Evolutionary conservation across 1,140 invertebrate genomes (phyloP).

Genomic region (Drosophila jambulina): DNA sequence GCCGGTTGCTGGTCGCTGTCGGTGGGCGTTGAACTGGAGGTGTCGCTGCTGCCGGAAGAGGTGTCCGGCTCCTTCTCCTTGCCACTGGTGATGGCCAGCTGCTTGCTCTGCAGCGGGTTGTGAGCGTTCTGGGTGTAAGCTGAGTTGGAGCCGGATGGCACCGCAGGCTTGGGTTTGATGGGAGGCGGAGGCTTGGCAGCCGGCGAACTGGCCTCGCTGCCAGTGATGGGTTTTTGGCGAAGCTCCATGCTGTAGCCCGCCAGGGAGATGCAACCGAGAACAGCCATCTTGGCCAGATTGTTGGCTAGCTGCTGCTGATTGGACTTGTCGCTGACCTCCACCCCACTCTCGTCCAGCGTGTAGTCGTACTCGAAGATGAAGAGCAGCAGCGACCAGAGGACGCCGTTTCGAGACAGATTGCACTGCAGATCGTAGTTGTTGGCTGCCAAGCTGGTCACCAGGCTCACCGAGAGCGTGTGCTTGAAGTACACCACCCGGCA

Average conservation of each 20-base stretch:
- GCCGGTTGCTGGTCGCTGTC: conserved; percentile 57
- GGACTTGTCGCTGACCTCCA: conserved; percentile 92
- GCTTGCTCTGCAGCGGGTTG: conserved; percentile 81
- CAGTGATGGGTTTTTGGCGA: conserved; percentile 59
- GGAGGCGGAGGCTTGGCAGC: conserved; percentile 51
- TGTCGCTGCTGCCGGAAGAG: conserved; percentile 68
- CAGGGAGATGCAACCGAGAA: conserved; percentile 93
- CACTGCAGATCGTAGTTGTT: conserved; percentile 92
- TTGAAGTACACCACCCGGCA: conserved; percentile 96
- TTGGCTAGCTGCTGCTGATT: conserved; percentile 97
- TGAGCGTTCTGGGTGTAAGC: conserved; percentile 82
- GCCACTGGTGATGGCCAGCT: conserved; percentile 71
- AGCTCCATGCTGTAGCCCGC: conserved; percentile 88
- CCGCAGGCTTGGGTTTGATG: conserved; percentile 62
- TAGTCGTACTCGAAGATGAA: conserved; percentile 98
- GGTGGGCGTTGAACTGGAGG: conserved; percentile 63
- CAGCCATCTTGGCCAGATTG: conserved; percentile 94
- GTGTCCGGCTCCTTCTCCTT: conserved; percentile 43
- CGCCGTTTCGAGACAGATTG: conserved; percentile 95
- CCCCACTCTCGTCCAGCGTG: conserved; percentile 98
- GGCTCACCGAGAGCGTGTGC: conserved; percentile 80
- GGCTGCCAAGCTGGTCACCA: conserved; percentile 84
- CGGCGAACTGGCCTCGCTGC: conserved; percentile 65
- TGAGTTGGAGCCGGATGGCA: conserved; percentile 39
- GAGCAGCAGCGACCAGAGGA: conserved; percentile 95